Evolutionary conservation across 2,888 invertebrate genomes (phyloP), one percentile per base, ranked within the genome.

Genomic region (Sesia bembeciformis): DNA sequence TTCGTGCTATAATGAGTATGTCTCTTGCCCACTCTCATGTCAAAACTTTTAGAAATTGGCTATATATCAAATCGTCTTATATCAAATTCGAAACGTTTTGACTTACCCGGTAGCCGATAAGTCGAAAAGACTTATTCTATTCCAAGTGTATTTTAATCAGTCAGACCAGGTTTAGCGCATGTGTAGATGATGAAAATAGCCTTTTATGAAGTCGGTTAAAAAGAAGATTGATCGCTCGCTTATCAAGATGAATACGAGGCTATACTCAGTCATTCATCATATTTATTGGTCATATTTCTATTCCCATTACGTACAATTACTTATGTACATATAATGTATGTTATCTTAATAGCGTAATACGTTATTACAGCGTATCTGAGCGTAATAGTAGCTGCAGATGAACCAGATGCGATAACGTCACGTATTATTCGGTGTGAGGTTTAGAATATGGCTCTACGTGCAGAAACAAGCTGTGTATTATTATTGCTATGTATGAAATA

Each of bases 211-310:
- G 54, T 53, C 57, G 54, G 56, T 56, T 63, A 63, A 62, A 65
- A 59, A 65, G 59, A 60, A 66, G 65, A 68, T 65, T 63, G 66
- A 68, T 66, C 60, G 58, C 54, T 56, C 58, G 59, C 63, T 66
- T 65, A 64, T 64, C 62, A 61, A 63, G 65, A 67, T 65, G 63
- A 64, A 68, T 67, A 63, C 52, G 57, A 55, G 60, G 56, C 55
- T 59, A 60, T 63, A 60, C 57, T 56, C 56, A 58, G 59, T 58
- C 58, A 62, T 65, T 61, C 62, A 60, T 68, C 63, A 66, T 66
- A 67, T 67, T 67, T 65, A 66, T 65, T 62, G 50, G 39, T 50
- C 50, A 50, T 46, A 46, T 50, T 50, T 39, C 50, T 50, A 38
- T 50, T 6, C 38, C 50, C 38, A 5, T 8, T 52, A 46, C 40